phyloP scores from a whole-genome alignment of 1,140 invertebrate genomes.

The Leucophenga varia region DNA sequence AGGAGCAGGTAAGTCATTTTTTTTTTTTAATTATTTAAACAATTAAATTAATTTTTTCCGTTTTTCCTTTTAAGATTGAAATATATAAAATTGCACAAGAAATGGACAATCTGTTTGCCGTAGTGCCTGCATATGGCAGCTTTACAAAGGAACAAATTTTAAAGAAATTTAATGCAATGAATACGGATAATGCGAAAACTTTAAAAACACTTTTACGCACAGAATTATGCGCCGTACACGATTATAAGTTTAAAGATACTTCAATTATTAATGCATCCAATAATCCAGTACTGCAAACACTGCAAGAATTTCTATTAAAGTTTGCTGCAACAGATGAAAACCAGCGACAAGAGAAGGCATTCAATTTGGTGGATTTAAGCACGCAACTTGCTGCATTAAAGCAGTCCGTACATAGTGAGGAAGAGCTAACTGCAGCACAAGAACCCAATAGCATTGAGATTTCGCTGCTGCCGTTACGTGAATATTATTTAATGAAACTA shows the following conservation, averaged over 20 bases:
- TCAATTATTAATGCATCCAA: too few relatives aligned
- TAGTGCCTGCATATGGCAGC: slow-evolving; percentile 13
- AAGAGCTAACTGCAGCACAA: background rate
- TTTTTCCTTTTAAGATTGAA: too few relatives aligned
- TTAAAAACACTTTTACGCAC: background rate
- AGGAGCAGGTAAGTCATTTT: slow-evolving; percentile 34
- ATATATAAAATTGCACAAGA: background rate
- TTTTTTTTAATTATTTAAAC: slow-evolving; percentile 3
- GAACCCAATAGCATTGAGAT: slow-evolving; percentile 7
- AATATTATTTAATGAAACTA: slow-evolving; percentile 14
- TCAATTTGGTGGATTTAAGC: too few relatives aligned
- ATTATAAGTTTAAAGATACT: too few relatives aligned
- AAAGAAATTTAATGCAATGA: slow-evolving; percentile 9
- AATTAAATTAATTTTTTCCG: background rate
- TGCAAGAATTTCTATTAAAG: too few relatives aligned
- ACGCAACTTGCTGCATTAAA: too few relatives aligned
- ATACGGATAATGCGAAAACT: background rate
- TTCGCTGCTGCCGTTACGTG: slow-evolving; percentile 4
- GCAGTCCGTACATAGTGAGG: background rate
- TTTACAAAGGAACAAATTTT: background rate
- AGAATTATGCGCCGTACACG: too few relatives aligned
- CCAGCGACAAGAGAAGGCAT: too few relatives aligned
- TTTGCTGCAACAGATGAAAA: too few relatives aligned
- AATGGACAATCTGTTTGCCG: slow-evolving; percentile 5
- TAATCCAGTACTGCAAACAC: too few relatives aligned